phyloP scores from a whole-genome alignment of 2,797 vertebrate genomes.

The Chaenodraco wilsoni region DNA sequence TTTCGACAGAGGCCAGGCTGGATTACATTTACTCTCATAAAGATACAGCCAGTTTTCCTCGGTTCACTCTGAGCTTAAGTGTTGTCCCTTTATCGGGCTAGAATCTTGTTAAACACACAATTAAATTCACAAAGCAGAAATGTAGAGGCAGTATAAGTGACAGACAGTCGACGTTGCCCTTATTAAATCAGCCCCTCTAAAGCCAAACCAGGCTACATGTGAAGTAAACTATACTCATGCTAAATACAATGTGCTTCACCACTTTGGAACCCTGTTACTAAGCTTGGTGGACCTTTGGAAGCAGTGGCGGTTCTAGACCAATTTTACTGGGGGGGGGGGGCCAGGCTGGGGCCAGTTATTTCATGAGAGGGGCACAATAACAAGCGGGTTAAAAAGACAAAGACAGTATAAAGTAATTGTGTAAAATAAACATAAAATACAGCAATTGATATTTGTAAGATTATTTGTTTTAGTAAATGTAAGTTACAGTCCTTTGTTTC shows the following conservation, averaged over 20 bases:
- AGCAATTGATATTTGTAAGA: no score
- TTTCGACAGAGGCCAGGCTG: no score
- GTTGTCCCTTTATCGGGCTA: constrained; percentile 54
- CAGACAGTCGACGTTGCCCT: constrained; percentile 37
- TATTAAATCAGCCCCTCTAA: constrained; percentile 40
- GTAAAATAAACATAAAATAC: no score
- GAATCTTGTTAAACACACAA: constrained; percentile 49
- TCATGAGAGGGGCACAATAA: no score
- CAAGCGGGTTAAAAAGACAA: no score
- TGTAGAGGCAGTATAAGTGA: constrained; percentile 45
- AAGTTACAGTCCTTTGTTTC: no score
- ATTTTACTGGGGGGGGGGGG: no score
- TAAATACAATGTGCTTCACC: constrained; percentile 81
- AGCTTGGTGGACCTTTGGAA: constrained; percentile 47
- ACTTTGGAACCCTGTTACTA: constrained; percentile 44
- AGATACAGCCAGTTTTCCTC: constrained; percentile 31
- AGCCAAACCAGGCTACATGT: constrained; percentile 67
- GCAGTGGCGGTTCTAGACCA: no score
- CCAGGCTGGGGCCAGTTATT: no score
- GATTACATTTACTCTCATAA: constrained; percentile 43
- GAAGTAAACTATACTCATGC: constrained; percentile 59
- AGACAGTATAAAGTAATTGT: no score
- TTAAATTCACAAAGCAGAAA: constrained; percentile 46
- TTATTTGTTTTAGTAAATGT: no score
- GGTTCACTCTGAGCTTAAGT: constrained; percentile 18